Base-by-base conservation (phyloP, 92 coral and sea anemone genomes). In the Epizoanthus scotinus region DNA sequence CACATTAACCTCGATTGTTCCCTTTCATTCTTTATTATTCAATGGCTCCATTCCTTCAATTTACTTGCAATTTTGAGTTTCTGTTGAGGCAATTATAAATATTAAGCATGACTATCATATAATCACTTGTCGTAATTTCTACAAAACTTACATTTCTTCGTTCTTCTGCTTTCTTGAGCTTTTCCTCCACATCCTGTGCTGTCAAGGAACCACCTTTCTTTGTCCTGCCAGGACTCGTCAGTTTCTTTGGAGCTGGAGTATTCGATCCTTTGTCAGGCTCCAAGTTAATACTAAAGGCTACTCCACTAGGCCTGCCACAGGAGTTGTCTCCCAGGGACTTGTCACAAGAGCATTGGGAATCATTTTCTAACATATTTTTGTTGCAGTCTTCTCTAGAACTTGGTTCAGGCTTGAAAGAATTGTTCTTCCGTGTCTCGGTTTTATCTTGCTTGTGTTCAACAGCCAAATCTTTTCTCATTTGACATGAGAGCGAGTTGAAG, bases 141-240 rank as follows among this genome's bases (percentile, higher is more conserved):
- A 21, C 65, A 60, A 8, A 5, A 73, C 93, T 72, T 87, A 95
- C 99, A 83, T 78, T 88, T 87, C 99, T 72, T 24, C 99, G 86
- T 67, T 91, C 94, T 28, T 90, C 94, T 26, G 99, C 99, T 81
- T 86, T 71, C 65, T 83, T 64, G 63, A 87, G 98, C 70, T 95
- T 95, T 49, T 93, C 98, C 14, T 91, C 93, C 78, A 95, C 42
- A 57, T 93, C 92, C 62, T 85, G 62, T 64, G 94, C 93, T 24
- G 91, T 89, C 18, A 83, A 61, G 66, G 53, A 38, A 50, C 73
- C 62, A 29, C 47, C 53, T 86, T 55, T 86, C 77, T 82, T 79
- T 90, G 74, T 47, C 74, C 70, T 77, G 74, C 67, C 72, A 77
- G 78, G 73, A 29, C 69, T 77, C 47, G 82, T 31, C 53, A 60